Base-by-base conservation (phyloP, 2,797 vertebrate species). In the Garrulus glandarius region DNA sequence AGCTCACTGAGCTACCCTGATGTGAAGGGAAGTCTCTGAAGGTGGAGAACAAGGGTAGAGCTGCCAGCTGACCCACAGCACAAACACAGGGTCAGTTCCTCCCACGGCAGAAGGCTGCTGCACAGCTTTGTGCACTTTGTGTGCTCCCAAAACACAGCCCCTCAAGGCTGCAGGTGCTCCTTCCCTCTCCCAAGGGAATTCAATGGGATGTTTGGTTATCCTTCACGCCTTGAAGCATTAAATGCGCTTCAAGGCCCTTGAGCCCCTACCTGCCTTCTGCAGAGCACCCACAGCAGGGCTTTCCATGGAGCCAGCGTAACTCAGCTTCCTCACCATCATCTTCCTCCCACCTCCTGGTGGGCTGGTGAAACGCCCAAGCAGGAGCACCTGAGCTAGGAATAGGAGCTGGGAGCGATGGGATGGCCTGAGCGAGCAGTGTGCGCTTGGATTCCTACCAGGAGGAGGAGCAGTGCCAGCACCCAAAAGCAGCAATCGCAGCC, bases 41-140 rank as follows among this genome's bases (percentile, higher is more conserved):
- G 9, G 10, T 9, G 21, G 15, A 56, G 8, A 53, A 12, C 5
- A 11, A 2, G 2, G 2, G 1, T 41, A 56, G 46, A 65, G 16
- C 13, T 61, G 27, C 34, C 32, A 16, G n/a, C 12, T 0, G 8
- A 60, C 15, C 11, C 15, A 14, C 34, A 34, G 15, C 26, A 64
- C 74, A 44, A 52, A 32, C 10, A 5, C 0, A 2, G 21, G 14
- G 5, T 26, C 29, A 12, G 20, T 5, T 87, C 29, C 22, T 34
- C 17, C 4, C 2, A 1, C 0, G 0, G 7, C 37, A 84, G 34
- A 71, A 77, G 30, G 29, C 32, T 82, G 23, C 13, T 37, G 37
- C 46, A 11, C 23, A 41, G 6, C 2, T 37, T 37, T n/a, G 32
- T 18, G 26, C 3, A 3, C 23, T 34, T 53, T 36, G 4, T 43